Evolutionary conservation across 92 coral and sea anemone species (phyloP), one percentile per base, ranked within the genome.

Genomic region (Phymanthus crucifer): DNA sequence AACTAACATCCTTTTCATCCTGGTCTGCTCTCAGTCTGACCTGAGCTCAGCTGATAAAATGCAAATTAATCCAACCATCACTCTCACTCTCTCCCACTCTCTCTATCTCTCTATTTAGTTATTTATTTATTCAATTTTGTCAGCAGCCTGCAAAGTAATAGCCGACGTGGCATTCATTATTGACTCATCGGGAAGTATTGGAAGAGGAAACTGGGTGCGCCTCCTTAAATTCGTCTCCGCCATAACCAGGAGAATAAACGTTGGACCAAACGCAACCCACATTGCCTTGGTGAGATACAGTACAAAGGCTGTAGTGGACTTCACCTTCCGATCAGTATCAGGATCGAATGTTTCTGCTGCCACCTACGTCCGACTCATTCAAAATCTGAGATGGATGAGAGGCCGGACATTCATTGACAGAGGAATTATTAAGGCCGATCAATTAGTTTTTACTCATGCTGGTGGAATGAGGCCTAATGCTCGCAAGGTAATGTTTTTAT

Each of bases 161-260:
- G 78, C 61, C 47, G 84, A 80, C 37, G 84, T 76, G 27, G 84
- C 84, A 38, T 80, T 80, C 78, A 52, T 80, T 14, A 27, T 80
- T 29, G 84, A 80, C 58, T 80, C 84, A 56, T 80, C 84, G 23
- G 84, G 84, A 16, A 80, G 84, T 21, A 58, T 80, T 17, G 84
- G 84, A 11, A 69, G 84, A 31, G 17, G 71, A 19, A 80, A 80
- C 78, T 80, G 84, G 84, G 10, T 3, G 8, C 84, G 84, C 14
- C 32, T 80, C 27, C 47, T 80, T 32, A 18, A 34, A 10, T 80
- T 80, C 33, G 52, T 80, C n/a, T 10, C 32, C 9, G 17, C 34
- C 16, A 24, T 54, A 13, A 71, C 72, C 66, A 56, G 54, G n/a
- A 80, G 56, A 40, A 31, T 80, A 2, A 80, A 80, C 43, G 78